phyloP scores from a whole-genome alignment of 2,888 invertebrate genomes.

The Troilus luridus region DNA sequence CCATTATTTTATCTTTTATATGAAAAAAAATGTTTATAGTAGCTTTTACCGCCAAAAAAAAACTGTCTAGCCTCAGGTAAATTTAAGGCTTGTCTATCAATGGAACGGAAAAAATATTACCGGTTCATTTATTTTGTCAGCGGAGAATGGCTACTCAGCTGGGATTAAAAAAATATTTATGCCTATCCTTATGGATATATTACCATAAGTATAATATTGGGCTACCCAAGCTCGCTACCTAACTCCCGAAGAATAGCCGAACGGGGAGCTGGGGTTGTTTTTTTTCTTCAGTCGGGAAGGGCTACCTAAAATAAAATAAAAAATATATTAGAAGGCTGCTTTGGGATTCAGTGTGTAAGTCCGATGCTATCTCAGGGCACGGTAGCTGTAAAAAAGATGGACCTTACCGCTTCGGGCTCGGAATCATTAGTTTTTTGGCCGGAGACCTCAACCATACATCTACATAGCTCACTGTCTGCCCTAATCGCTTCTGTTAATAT shows the following conservation, averaged over 20 bases:
- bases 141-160: constrained; percentile 37
- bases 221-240: constrained; percentile 38
- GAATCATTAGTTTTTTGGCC: constrained; percentile 12
- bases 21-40: constrained; percentile 1
- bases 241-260: background rate
- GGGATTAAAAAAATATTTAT: constrained; percentile 48
- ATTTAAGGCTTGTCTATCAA: constrained; percentile 33
- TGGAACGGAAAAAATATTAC: constrained; percentile 5
- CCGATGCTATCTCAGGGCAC: constrained; percentile 32
- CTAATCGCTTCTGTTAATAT: constrained; percentile 41
- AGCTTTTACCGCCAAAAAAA: background rate
- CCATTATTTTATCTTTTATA: constrained; percentile 9
- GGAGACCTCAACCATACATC: background rate
- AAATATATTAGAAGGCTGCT: constrained; percentile 47
- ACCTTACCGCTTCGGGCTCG: constrained; percentile 17
- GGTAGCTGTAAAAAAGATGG: constrained; percentile 47
- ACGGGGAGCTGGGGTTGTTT: background rate
- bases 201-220: constrained; percentile 41
- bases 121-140: constrained; percentile 39
- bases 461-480: constrained; percentile 42
- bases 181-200: constrained; percentile 23
- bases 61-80: background rate
- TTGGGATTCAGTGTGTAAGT: constrained; percentile 41
- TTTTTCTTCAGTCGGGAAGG: background rate
- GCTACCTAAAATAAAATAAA: constrained; percentile 50